phyloP scores from a whole-genome alignment of 1,140 invertebrate genomes.

The Drusus annulatus region DNA sequence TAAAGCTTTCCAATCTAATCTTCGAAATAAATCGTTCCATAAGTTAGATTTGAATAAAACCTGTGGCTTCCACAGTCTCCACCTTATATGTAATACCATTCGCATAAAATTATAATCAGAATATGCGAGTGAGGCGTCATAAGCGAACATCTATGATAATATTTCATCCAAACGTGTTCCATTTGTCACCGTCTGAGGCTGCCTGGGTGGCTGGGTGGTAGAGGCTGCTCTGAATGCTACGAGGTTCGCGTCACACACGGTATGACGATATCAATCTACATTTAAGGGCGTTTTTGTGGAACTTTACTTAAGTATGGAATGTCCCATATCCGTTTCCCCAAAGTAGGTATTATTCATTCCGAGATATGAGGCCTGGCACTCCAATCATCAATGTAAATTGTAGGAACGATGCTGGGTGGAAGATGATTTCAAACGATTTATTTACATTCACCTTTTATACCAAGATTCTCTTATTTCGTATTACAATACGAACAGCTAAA shows the following conservation, averaged over 20 bases:
- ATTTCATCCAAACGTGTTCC: constrained; percentile 55
- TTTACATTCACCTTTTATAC: no score
- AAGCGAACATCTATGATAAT: constrained; percentile 54
- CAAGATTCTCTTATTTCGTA: no score
- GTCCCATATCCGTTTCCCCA: not conserved
- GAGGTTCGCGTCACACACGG: constrained; percentile 31
- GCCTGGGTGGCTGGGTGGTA: constrained; percentile 15
- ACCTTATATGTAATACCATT: constrained; percentile 28
- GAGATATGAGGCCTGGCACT: not conserved
- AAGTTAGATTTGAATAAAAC: constrained; percentile 4
- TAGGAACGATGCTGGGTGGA: no score
- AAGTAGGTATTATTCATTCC: not conserved
- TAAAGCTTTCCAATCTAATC: no score
- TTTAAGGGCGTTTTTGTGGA: constrained; percentile 21
- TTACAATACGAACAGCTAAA: no score
- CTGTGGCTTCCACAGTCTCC: constrained; percentile 9
- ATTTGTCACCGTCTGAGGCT: constrained; percentile 57
- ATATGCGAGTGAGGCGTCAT: constrained; percentile 50
- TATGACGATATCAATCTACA: constrained; percentile 50
- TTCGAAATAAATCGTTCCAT: no score
- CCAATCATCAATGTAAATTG: not conserved
- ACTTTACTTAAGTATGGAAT: constrained; percentile 31
- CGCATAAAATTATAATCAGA: constrained; percentile 54
- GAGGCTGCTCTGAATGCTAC: constrained; percentile 43
- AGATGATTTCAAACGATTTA: no score